Conservation (phyloP, 2,888 invertebrate genomes). For the Incurvaria masculella region DNA sequence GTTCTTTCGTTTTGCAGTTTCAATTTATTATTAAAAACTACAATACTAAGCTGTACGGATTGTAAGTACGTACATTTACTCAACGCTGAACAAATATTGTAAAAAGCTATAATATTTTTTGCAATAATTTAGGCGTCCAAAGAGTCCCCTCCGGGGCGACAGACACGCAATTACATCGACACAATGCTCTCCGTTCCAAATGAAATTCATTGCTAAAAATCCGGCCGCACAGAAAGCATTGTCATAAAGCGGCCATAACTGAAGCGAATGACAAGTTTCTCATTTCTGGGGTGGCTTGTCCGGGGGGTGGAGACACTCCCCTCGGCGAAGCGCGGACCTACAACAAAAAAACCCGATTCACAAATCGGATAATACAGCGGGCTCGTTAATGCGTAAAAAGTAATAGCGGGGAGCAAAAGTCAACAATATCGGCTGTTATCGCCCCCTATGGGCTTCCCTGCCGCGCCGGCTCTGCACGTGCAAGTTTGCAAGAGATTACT, state of each 20-base stretch:
- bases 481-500: too few species aligned
- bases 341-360: slow-evolving; percentile 23
- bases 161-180: background rate
- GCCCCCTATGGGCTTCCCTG: background rate
- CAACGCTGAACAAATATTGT: too few species aligned
- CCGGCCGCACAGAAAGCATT: background rate
- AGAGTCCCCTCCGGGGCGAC: background rate
- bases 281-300: background rate
- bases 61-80: too few species aligned
- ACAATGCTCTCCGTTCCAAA: background rate
- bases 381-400: slow-evolving; percentile 57
- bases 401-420: slow-evolving; percentile 50
- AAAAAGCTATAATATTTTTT: too few species aligned
- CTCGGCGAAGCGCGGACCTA: background rate
- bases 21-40: too few species aligned
- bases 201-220: background rate
- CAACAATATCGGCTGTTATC: slow-evolving; percentile 30
- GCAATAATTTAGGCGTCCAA: too few species aligned
- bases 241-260: background rate
- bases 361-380: slow-evolving; percentile 51
- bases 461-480: background rate
- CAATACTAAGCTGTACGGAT: too few species aligned
- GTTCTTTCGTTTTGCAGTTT: too few species aligned
- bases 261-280: background rate
- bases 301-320: background rate